Evolutionary conservation across 2,797 vertebrate genomes (phyloP).

Genomic region (Anguilla megastoma): DNA sequence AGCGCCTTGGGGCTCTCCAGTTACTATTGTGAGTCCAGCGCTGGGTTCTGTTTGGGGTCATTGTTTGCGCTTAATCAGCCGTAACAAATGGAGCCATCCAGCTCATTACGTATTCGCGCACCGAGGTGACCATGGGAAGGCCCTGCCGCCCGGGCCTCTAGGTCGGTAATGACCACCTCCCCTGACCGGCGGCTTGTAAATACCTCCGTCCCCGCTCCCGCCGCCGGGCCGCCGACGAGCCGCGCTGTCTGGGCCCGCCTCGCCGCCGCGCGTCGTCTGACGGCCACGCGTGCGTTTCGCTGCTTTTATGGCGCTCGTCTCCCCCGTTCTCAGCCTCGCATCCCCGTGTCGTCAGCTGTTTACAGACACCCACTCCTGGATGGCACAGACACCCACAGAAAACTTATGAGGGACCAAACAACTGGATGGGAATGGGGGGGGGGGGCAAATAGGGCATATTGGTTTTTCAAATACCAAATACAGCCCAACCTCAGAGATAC

Average conservation of each 20-base stretch:
- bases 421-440: neutral
- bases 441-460: neutral
- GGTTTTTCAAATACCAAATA: neutral
- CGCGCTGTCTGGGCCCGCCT: neutral
- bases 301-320: neutral
- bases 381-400: neutral
- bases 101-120: conserved; percentile 83
- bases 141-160: conserved; percentile 67
- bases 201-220: conserved; percentile 46
- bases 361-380: neutral
- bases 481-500: too few species aligned
- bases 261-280: neutral
- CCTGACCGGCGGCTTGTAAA: conserved; percentile 62
- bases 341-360: neutral
- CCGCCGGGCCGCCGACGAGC: conserved; percentile 35
- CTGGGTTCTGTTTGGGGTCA: conserved; percentile 80
- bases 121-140: conserved; percentile 82
- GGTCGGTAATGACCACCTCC: conserved; percentile 18
- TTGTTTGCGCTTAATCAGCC: conserved; percentile 90
- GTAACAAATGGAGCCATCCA: conserved; percentile 81
- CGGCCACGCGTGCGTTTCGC: neutral
- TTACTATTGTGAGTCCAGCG: conserved; percentile 78
- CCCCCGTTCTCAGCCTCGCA: conserved; percentile 32
- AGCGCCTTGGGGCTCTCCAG: conserved; percentile 81
- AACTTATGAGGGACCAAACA: neutral